These are phyloP conservation scores for Schizotus pectinicornis DNA, from an alignment of 2,888 invertebrate species.

Conservation along the genomic window DNA sequence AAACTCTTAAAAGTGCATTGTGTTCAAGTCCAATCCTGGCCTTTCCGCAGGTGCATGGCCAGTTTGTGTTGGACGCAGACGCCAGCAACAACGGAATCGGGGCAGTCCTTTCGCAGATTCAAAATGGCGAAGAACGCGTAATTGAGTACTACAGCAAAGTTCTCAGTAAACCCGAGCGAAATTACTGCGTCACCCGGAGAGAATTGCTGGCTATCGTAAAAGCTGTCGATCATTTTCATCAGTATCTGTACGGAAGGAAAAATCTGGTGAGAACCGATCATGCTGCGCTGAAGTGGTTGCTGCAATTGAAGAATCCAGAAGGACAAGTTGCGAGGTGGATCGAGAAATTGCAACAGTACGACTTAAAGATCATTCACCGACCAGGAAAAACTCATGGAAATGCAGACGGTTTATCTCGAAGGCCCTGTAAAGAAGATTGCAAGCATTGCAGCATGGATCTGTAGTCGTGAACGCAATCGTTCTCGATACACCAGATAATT, in stretches of 20 bases:
- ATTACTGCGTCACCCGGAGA: constrained; percentile 40
- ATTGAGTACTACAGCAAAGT: constrained; percentile 34
- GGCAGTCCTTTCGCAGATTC: constrained; percentile 24
- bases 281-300: constrained; percentile 45
- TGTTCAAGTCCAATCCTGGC: neutral
- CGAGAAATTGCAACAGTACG: constrained; percentile 41
- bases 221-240: constrained; percentile 41
- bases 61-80: constrained; percentile 30
- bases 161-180: constrained; percentile 33
- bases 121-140: constrained; percentile 32
- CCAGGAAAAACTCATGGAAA: constrained; percentile 26
- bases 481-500: no score
- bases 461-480: no score
- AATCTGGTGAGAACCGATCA: constrained; percentile 47
- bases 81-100: constrained; percentile 24
- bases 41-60: neutral
- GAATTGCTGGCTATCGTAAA: constrained; percentile 41
- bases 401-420: constrained; percentile 28
- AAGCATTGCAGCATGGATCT: no score
- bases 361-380: constrained; percentile 41
- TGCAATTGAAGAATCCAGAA: constrained; percentile 46
- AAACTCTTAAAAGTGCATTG: neutral
- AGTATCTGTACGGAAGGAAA: constrained; percentile 42
- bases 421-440: no score
- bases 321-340: constrained; percentile 49